Evolutionary conservation across 2,888 invertebrate genomes (phyloP).

Genomic region (Bruchidius siliquastri): DNA sequence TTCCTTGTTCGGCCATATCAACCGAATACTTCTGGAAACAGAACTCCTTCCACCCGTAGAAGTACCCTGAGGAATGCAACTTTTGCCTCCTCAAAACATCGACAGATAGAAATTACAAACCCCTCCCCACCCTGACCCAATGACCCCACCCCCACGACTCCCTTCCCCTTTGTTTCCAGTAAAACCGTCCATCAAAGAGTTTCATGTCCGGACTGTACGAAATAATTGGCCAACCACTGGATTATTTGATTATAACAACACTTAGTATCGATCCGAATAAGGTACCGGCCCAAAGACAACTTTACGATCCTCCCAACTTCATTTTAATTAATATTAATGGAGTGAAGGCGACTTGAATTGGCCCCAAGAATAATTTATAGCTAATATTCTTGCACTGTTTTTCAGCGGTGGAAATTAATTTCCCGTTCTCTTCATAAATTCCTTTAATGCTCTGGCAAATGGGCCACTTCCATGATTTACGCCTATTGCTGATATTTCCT

Average conservation of each 20-base stretch:
- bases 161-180: too few species aligned
- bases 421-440: neutral
- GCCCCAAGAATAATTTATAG: neutral
- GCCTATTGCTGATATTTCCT: neutral
- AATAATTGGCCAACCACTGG: neutral
- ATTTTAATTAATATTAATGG: neutral
- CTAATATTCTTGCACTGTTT: neutral
- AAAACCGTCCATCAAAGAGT: neutral
- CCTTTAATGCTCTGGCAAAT: neutral
- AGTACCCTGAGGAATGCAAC: too few species aligned
- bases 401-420: neutral
- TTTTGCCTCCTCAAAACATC: too few species aligned
- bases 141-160: too few species aligned
- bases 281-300: neutral
- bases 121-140: too few species aligned
- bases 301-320: neutral
- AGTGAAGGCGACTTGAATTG: neutral
- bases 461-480: neutral
- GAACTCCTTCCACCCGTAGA: too few species aligned
- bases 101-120: too few species aligned
- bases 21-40: too few species aligned
- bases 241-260: neutral
- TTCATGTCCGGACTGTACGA: neutral
- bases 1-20: too few species aligned
- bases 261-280: neutral